These are phyloP conservation scores for Arctocebus calabarensis DNA, from an alignment of 2,797 vertebrate species.

Conservation along the genomic window DNA sequence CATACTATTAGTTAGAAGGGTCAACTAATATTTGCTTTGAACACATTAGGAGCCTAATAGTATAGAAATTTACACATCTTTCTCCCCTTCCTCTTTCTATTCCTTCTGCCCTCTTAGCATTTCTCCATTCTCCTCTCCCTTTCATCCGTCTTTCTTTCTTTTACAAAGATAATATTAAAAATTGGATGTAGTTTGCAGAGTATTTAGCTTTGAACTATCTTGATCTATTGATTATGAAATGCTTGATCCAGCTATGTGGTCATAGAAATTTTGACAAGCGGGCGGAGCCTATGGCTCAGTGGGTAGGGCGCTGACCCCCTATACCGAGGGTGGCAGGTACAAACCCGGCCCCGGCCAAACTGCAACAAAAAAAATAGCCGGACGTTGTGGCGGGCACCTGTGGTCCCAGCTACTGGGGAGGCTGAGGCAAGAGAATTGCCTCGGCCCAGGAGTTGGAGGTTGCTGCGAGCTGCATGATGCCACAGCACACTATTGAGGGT, in stretches of 20 bases:
- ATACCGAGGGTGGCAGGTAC: no score
- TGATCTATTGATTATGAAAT: not conserved
- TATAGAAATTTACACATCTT: not conserved
- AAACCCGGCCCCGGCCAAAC: no score
- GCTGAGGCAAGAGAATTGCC: no score
- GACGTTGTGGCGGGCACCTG: no score
- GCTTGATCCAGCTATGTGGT: slow-evolving; percentile 2
- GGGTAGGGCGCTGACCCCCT: no score
- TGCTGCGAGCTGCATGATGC: no score
- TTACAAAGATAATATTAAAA: not conserved
- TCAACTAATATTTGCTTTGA: not conserved
- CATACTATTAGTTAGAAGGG: not conserved
- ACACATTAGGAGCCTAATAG: not conserved
- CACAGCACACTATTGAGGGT: no score
- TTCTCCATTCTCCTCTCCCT: not conserved
- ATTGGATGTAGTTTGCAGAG: not conserved
- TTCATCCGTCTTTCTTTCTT: not conserved
- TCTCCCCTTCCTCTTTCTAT: not conserved
- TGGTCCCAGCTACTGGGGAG: no score
- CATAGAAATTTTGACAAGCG: not conserved
- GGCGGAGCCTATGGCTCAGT: no score
- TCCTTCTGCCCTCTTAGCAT: not conserved
- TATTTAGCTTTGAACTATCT: slow-evolving; percentile 2
- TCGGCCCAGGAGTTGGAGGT: no score
- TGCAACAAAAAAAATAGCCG: no score